A percentile compares a stretch with the other conserved stretches of the same genome.
These are phyloP conservation scores for Syngnathus rostellatus DNA, from an alignment of 2,797 vertebrate species.

Conservation along the genomic window DNA sequence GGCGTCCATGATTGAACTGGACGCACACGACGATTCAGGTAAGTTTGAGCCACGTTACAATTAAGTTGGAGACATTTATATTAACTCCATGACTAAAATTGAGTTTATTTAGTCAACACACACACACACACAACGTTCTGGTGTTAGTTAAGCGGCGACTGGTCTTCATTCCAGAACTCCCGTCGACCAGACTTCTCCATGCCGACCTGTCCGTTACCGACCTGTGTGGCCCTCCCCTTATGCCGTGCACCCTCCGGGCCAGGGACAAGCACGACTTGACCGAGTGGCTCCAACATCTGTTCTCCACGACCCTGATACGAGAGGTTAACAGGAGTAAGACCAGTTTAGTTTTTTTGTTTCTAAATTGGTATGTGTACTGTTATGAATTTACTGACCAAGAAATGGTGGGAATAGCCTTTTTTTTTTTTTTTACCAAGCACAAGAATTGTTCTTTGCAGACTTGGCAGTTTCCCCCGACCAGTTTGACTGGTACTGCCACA, in stretches of 20 bases:
- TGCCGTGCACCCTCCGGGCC: conserved; percentile 45
- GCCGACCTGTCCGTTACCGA: conserved; percentile 37
- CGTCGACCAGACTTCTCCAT: conserved; percentile 2
- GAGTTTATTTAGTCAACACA: no score
- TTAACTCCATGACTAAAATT: no score
- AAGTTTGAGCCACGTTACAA: conserved; percentile 13
- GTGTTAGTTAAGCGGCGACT: background rate
- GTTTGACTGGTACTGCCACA: conserved; percentile 67
- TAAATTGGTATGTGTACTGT: background rate
- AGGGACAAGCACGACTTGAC: conserved; percentile 58
- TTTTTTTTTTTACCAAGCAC: no score
- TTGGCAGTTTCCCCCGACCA: conserved; percentile 49
- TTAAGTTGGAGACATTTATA: no score
- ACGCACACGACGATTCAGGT: conserved; percentile 43
- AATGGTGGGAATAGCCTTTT: no score
- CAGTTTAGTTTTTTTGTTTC: no score
- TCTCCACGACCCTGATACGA: conserved; percentile 46
- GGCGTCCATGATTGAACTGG: conserved; percentile 54
- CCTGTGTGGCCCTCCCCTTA: conserved; percentile 61
- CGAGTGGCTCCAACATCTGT: conserved; percentile 61
- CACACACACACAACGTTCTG: no score
- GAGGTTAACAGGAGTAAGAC: conserved; percentile 12
- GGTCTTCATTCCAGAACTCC: conserved; percentile 38
- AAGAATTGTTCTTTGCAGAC: conserved; percentile 19
- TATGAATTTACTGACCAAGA: background rate